Base-by-base conservation (phyloP, 2,113 vertebrate genomes). In the Pomatostomus ruficeps region DNA sequence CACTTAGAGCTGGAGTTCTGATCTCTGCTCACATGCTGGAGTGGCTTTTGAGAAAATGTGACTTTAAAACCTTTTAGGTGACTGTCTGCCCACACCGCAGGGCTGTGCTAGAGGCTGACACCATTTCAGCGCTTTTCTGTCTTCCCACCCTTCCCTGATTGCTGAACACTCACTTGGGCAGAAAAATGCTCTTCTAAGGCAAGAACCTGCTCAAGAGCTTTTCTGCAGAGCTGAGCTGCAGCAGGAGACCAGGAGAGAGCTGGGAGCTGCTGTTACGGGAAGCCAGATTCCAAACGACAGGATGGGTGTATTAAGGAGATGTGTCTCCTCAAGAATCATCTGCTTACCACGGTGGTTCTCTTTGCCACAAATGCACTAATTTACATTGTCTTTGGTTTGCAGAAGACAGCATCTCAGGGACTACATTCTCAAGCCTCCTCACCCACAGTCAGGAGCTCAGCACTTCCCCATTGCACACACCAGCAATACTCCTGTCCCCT, bases 271-370 rank as follows among this genome's bases (percentile, higher is more conserved):
- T 12, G 25, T 5, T 7, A 4, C 2, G 12, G 77, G 45, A 40
- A 57, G 17, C 1, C 75, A 49, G 14, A 36, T 26, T 33, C 63
- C 86, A 29, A 13, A 38, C 6, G 2, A 9, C 8, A 18, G 67
- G 12, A 15, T 0, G 6, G 36, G 59, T 1, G 11, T 7, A 24
- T 7, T 8, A 10, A 52, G 28, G 61, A 65, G 25, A 23, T 3
- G 4, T 10, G 1, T 1, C n/a, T 29, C 10, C 43, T 43, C 0
- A 0, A 36, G 31, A 36, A 14, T 24, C 83, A 17, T 33, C 33
- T 23, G 29, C 58, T 80, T 8, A 2, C 38, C 59, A 29, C 59
- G 5, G 40, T 1, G 58, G 48, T 11, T 79, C 73, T 40, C 55
- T 38, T 28, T 45, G 49, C 36, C 73, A 48, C 61, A 33, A 12